Base-by-base conservation (phyloP, 1,140 invertebrate species). In the Calephelis virginiensis region DNA sequence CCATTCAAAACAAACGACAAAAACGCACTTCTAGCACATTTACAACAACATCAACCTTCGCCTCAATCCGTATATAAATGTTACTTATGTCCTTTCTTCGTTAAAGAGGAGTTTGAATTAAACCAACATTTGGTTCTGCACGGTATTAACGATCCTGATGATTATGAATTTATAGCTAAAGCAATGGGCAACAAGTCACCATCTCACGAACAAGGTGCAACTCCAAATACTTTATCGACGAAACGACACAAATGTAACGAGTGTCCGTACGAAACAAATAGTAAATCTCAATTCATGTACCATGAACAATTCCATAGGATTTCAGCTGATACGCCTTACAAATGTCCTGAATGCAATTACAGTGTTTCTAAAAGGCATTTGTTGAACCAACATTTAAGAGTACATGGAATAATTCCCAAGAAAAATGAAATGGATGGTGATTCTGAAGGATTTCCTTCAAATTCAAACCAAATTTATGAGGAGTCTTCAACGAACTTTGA, bases 271-370 rank as follows among this genome's bases (percentile, higher is more conserved):
- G 95, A 95, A 68, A 96, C 95, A 38, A 95, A 96, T 77, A 96
- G 95, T 79, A 96, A 96, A 83, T 95, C 95, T 50, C 96, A 97
- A 81, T 96, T 95, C 77, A 93, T 96, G 71, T 96, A 97, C 82
- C 96, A 97, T 75, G 95, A 96, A 73, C 96, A 97, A 81, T 96
- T 97, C 78, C 96, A 98, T 80, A 93, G 95, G 49, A 93, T 95
- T 7, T 92, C 92, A 9, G 93, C 94, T 63, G 93, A 94, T 59
- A 93, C 93, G 5, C 94, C 94, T 37, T 97, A 95, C 85, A 95
- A 96, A 82, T 97, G 97, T 84, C 93, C 93, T 0, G 89, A 94
- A 66, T 98, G 96, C 85, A 94, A 95, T 69, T 98, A 97, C 78
- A 96, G 96, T 81, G 96, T 97, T 1, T 95, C 94, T 40, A 95